Conservation (phyloP, 2,797 vertebrate genomes). For the Neostethus bicornis region DNA sequence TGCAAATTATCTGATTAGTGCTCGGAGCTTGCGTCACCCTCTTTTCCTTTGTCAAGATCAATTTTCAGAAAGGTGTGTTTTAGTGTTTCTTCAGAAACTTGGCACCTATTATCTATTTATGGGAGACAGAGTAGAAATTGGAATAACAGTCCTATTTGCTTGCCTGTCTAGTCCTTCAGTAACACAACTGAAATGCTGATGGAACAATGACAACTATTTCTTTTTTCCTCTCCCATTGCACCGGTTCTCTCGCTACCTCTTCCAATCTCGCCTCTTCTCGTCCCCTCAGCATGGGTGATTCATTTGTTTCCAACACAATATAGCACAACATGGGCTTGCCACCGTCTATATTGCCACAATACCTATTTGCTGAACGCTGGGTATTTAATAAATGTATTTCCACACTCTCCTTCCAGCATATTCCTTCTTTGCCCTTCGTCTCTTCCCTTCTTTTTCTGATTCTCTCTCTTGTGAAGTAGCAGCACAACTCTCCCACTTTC, state of each 20-base stretch:
- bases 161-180: conserved; percentile 69
- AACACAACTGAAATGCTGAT: conserved; percentile 69
- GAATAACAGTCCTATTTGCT: conserved; percentile 72
- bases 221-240: conserved; percentile 53
- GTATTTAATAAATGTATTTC: conserved; percentile 74
- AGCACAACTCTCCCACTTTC: conserved; percentile 31
- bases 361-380: conserved; percentile 70
- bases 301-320: conserved; percentile 77
- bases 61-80: conserved; percentile 63
- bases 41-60: conserved; percentile 59
- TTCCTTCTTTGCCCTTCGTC: conserved; percentile 53
- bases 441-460: conserved; percentile 44
- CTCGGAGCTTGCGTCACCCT: conserved; percentile 50
- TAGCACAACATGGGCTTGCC: conserved; percentile 68
- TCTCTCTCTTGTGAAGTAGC: conserved; percentile 50
- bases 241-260: conserved; percentile 64
- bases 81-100: conserved; percentile 61
- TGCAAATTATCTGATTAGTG: conserved; percentile 69
- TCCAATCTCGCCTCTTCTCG: conserved; percentile 67
- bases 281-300: conserved; percentile 79
- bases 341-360: conserved; percentile 71
- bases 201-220: conserved; percentile 74
- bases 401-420: conserved; percentile 59
- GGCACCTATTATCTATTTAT: conserved; percentile 72
- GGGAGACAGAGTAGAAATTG: conserved; percentile 65